Evolutionary conservation across 2,888 invertebrate genomes (phyloP), one percentile per base, ranked within the genome.

Genomic region (Stenodera caucasica): DNA sequence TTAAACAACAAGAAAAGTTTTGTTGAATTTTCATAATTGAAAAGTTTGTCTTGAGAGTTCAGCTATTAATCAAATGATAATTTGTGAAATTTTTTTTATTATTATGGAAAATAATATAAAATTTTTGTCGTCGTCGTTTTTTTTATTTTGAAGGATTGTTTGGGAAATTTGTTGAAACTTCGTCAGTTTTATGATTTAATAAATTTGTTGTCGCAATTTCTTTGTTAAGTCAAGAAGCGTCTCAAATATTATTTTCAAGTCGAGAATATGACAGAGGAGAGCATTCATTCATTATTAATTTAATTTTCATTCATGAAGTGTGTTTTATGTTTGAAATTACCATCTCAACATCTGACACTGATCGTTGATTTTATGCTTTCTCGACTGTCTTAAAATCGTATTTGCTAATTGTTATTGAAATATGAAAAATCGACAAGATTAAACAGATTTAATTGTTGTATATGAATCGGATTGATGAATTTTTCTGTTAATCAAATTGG

Each of bases 1-100:
- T 32, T 53, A 23, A 15, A 26, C 18, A 45, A 52, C 23, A 26
- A 30, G 33, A 40, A 53, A 53, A 54, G 49, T 57, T 40, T 54
- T 35, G 53, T 26, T 15, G 40, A 30, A 51, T 49, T 53, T 60
- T 32, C 57, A 60, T 60, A 57, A 60, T 50, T 35, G 30, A 51
- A 26, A 51, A 51, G 30, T 51, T 40, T 40, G 37, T 40, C 37
- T 15, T 40, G 18, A 40, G 37, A n/a, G n/a, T n/a, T 40, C 37
- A 40, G 37, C 37, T 40, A 40, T 40, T 40, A 40, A 40, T 40
- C 37, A 40, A 40, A 40, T 40, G 15, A 40, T 40, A 40, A 18
- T 40, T 18, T 40, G 37, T 40, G 18, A 18, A 15, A 0, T 40
- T 40, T 37, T 35, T 35, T 35, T 8, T 37, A 18, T 7, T 40